Conservation (phyloP, 2,113 vertebrate species). For the Tenrec ecaudatus region DNA sequence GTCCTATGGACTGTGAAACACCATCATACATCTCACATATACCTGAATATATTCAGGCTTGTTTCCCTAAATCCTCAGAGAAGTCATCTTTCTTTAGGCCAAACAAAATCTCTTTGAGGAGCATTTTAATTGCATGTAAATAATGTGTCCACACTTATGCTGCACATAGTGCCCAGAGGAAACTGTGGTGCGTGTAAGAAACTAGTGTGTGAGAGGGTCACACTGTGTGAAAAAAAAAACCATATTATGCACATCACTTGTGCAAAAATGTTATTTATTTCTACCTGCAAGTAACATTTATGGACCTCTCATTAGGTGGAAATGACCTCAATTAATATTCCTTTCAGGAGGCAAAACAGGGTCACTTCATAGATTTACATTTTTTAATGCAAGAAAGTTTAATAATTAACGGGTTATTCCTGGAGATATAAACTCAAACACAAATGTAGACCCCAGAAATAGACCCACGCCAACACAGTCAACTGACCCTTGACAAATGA, state of each 20-base stretch:
- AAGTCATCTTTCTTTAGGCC: conserved; percentile 15
- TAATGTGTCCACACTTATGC: too few species aligned
- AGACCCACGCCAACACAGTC: not conserved
- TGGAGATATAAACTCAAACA: conserved; percentile 34
- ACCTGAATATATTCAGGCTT: not conserved
- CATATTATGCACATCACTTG: too few species aligned
- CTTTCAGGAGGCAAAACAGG: conserved; percentile 22
- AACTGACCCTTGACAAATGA: not conserved
- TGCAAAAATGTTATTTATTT: not conserved
- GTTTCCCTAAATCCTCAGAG: not conserved
- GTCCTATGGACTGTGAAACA: too few species aligned
- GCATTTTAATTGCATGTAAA: not conserved
- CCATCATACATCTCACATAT: not conserved
- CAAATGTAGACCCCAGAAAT: not conserved
- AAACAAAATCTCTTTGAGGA: not conserved
- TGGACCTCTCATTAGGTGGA: not conserved
- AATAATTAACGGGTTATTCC: conserved; percentile 10
- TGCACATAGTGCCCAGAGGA: too few species aligned
- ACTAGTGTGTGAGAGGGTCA: too few species aligned
- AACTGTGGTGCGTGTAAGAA: too few species aligned
- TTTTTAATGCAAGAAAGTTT: not conserved
- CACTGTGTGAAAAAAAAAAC: too few species aligned
- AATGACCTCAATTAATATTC: conserved; percentile 4
- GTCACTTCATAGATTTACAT: conserved; percentile 9
- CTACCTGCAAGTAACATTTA: conserved; percentile 17